Conservation (phyloP, 2,797 vertebrate species). For the Lophius americanus region DNA sequence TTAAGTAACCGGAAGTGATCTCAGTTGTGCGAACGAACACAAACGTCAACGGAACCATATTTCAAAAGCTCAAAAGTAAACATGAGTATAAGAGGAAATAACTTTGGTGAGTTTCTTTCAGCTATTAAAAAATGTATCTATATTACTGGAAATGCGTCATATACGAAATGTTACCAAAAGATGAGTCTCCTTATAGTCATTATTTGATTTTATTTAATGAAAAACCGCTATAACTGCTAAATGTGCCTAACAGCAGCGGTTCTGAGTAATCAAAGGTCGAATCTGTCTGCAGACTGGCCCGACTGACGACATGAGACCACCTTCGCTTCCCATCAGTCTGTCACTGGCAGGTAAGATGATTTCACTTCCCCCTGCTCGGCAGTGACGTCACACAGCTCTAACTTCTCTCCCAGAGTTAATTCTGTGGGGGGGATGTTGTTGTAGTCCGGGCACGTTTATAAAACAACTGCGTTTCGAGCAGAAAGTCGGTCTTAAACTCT, state of each 20-base stretch:
- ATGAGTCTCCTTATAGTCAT: not conserved
- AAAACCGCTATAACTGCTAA: not conserved
- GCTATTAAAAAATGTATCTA: no score
- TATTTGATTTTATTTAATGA: not conserved
- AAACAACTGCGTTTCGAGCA: conserved; percentile 46
- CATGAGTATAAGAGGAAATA: conserved; percentile 20
- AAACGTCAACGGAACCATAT: not conserved
- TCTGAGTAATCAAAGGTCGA: conserved; percentile 1
- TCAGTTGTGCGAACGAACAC: not conserved
- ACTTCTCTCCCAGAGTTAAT: not conserved
- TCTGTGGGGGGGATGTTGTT: not conserved
- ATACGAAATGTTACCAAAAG: not conserved
- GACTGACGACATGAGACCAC: conserved; percentile 77
- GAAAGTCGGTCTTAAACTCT: conserved; percentile 21
- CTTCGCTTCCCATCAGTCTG: conserved; percentile 53
- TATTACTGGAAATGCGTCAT: not conserved
- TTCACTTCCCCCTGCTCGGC: not conserved
- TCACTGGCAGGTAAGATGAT: conserved; percentile 73
- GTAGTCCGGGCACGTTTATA: conserved; percentile 50
- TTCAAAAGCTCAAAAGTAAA: conserved; percentile 28
- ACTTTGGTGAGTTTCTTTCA: conserved; percentile 52
- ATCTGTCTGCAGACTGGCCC: conserved; percentile 57
- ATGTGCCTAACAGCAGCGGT: not conserved
- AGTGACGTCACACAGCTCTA: conserved; percentile 8
- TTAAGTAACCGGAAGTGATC: conserved; percentile 52